These are phyloP conservation scores for Acanthis flammea DNA, from an alignment of 2,797 vertebrate species.

Conservation along the genomic window DNA sequence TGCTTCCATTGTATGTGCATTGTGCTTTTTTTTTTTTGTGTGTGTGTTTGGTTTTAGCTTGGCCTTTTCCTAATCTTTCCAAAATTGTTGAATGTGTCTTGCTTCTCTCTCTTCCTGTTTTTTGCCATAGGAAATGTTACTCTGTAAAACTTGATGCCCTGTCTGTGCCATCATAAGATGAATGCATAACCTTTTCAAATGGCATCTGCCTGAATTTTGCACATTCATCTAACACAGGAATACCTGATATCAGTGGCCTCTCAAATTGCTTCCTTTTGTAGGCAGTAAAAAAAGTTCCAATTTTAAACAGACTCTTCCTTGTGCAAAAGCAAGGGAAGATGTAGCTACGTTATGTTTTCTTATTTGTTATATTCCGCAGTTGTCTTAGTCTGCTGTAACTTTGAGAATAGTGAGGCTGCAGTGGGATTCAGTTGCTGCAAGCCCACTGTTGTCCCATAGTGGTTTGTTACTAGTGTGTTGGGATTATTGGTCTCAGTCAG, in stretches of 20 bases:
- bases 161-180: background rate
- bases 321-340: background rate
- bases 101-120: background rate
- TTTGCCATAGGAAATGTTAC: background rate
- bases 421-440: background rate
- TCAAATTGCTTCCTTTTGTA: background rate
- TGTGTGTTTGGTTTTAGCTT: background rate
- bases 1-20: background rate
- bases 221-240: background rate
- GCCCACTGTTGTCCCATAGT: background rate
- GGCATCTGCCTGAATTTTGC: background rate
- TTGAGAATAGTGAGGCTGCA: background rate
- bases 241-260: background rate
- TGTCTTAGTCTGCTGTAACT: background rate
- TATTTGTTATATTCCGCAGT: background rate
- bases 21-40: background rate
- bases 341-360: background rate
- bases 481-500: background rate
- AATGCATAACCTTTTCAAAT: slow-evolving; percentile 29
- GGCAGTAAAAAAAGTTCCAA: background rate
- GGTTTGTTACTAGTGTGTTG: background rate
- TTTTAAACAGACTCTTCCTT: background rate
- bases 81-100: background rate
- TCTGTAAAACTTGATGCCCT: background rate
- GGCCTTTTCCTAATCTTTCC: background rate